phyloP scores from a whole-genome alignment of 2,113 vertebrate species.

The Cyprinodon tularosa region DNA sequence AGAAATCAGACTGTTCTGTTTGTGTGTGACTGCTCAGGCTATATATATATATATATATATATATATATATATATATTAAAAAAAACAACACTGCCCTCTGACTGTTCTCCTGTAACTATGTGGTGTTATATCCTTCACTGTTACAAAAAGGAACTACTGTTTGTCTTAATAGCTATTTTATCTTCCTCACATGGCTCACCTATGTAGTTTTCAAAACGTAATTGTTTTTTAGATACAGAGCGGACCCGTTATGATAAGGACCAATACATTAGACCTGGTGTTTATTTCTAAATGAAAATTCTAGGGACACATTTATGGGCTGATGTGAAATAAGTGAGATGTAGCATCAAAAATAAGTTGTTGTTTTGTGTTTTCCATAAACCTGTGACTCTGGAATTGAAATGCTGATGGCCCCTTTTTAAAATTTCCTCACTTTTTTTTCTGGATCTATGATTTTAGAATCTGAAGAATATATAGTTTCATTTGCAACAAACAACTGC shows the following conservation, averaged over 20 bases:
- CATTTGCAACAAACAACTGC: not conserved
- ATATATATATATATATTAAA: no score
- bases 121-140: slow-evolving; percentile 58
- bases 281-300: slow-evolving; percentile 3
- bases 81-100: slow-evolving; percentile 67
- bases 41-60: not conserved
- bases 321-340: slow-evolving; percentile 1
- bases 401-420: not conserved
- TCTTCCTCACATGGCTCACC: slow-evolving; percentile 24
- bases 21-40: slow-evolving; percentile 74
- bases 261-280: slow-evolving; percentile 15
- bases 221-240: slow-evolving; percentile 37
- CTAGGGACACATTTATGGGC: not conserved
- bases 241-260: slow-evolving; percentile 24
- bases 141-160: slow-evolving; percentile 51
- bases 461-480: not conserved
- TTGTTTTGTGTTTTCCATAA: not conserved
- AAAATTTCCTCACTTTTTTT: not conserved
- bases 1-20: slow-evolving; percentile 72
- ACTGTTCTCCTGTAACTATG: slow-evolving; percentile 67
- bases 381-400: not conserved
- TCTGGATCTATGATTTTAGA: not conserved
- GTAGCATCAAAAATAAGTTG: not conserved
- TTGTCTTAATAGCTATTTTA: slow-evolving; percentile 43
- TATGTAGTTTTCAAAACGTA: slow-evolving; percentile 32